phyloP scores from a whole-genome alignment of 2,113 vertebrate genomes.

The Zonotrichia leucophrys region DNA sequence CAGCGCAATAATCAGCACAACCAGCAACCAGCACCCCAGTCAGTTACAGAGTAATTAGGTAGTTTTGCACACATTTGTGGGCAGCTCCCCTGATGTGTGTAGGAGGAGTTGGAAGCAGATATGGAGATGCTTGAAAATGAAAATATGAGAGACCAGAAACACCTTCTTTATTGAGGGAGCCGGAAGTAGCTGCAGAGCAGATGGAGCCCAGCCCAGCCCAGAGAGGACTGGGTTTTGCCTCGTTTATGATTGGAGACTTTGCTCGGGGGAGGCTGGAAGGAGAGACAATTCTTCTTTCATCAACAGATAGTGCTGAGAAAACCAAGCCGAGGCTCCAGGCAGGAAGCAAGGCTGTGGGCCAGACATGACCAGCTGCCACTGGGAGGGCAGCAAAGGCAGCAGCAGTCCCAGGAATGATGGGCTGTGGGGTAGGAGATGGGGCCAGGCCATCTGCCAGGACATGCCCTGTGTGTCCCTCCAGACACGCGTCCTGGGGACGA shows the following conservation, averaged over 20 bases:
- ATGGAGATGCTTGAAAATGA: not conserved
- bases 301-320: not conserved
- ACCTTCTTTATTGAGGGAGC: not conserved
- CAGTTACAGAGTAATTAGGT: not conserved
- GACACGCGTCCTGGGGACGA: accelerated
- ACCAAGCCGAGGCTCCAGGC: not conserved
- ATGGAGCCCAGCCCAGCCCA: not conserved
- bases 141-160: not conserved
- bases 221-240: not conserved
- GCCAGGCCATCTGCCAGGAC: not conserved
- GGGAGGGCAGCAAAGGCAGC: not conserved
- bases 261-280: accelerated
- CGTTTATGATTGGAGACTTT: not conserved
- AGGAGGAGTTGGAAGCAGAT: slow-evolving; percentile 43
- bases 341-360: not conserved
- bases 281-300: not conserved
- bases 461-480: accelerated
- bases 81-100: not conserved
- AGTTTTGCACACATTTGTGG: slow-evolving; percentile 2
- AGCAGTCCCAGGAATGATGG: not conserved
- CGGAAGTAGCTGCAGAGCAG: slow-evolving; percentile 7
- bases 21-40: not conserved
- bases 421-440: not conserved
- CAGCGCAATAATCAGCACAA: not conserved
- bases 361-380: accelerated